Evolutionary conservation across 1,140 invertebrate species (phyloP).

Genomic region (Trichogramma pretiosum): DNA sequence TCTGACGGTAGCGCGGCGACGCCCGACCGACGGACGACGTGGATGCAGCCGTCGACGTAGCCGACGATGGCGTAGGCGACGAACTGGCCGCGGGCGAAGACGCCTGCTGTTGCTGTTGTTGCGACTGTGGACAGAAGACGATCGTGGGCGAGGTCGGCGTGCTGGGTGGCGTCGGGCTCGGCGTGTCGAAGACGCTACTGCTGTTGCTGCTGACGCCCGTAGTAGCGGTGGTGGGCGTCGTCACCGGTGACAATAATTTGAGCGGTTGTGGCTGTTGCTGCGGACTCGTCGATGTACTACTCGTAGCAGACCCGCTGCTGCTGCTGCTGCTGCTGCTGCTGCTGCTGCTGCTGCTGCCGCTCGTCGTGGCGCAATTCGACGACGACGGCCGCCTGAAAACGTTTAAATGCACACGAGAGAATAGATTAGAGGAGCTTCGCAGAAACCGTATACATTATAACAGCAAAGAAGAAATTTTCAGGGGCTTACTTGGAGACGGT

Average conservation of each 20-base stretch:
- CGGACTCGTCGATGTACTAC: not conserved
- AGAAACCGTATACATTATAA: too few species aligned
- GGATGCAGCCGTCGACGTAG: constrained; percentile 25
- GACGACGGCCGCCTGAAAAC: too few species aligned
- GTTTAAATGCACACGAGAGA: too few species aligned
- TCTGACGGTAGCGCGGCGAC: constrained; percentile 15
- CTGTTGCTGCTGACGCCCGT: constrained; percentile 22
- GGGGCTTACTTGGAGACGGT: too few species aligned
- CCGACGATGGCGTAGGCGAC: too few species aligned
- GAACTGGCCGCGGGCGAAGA: constrained; percentile 13
- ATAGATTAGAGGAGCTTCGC: too few species aligned
- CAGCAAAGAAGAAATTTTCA: too few species aligned
- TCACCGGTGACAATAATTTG: not conserved
- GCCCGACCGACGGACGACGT: constrained; percentile 22
- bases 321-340: not conserved
- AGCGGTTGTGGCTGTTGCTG: not conserved
- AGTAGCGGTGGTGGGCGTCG: not conserved
- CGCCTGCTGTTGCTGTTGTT: constrained; percentile 27
- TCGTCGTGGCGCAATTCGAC: too few species aligned
- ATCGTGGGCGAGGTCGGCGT: constrained; percentile 9
- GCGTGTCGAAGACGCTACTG: constrained; percentile 22
- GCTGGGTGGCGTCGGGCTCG: constrained; percentile 23
- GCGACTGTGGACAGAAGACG: constrained; percentile 18
- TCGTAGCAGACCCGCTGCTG: not conserved
- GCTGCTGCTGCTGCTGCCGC: not conserved